Conservation (phyloP, 1,140 invertebrate species). For the Sycobia sp. region DNA sequence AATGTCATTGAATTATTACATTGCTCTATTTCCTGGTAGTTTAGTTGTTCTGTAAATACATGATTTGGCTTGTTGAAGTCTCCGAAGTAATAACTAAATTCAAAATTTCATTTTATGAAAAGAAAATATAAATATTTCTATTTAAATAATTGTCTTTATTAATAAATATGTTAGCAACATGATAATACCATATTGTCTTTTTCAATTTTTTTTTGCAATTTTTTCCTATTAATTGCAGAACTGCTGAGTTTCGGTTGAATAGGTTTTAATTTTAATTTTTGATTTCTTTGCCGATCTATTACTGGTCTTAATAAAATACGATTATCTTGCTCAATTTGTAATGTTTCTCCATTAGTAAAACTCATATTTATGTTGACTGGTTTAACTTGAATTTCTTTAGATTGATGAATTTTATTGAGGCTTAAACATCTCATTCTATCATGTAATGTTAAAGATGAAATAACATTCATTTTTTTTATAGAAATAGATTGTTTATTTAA, state of each 20-base stretch:
- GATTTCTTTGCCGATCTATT: conserved; percentile 48
- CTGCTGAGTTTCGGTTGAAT: conserved; percentile 39
- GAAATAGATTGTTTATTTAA: neutral
- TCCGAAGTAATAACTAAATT: conserved; percentile 47
- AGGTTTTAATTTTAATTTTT: conserved; percentile 30
- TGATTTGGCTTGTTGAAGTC: conserved; percentile 48
- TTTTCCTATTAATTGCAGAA: conserved; percentile 53
- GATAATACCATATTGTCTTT: conserved; percentile 50
- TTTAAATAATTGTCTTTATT: neutral
- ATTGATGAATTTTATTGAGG: conserved; percentile 3
- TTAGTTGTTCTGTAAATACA: conserved; percentile 37
- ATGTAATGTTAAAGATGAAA: conserved; percentile 1
- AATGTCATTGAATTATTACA: conserved; percentile 13
- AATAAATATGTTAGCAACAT: neutral
- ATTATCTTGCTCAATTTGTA: conserved; percentile 60
- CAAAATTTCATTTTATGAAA: conserved; percentile 14
- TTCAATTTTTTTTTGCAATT: conserved; percentile 49
- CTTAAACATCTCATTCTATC: conserved; percentile 16
- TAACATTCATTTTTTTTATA: conserved; percentile 2
- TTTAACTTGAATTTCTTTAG: neutral
- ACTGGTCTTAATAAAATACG: conserved; percentile 58
- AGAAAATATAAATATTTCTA: neutral
- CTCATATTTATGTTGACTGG: conserved; percentile 56
- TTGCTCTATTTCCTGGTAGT: conserved; percentile 42
- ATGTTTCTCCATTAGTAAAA: conserved; percentile 57